A percentile compares a stretch with the other conserved stretches of the same genome.
These are phyloP conservation scores for Rhynchophorus ferrugineus DNA, from an alignment of 1,140 invertebrate species.

Conservation along the genomic window DNA sequence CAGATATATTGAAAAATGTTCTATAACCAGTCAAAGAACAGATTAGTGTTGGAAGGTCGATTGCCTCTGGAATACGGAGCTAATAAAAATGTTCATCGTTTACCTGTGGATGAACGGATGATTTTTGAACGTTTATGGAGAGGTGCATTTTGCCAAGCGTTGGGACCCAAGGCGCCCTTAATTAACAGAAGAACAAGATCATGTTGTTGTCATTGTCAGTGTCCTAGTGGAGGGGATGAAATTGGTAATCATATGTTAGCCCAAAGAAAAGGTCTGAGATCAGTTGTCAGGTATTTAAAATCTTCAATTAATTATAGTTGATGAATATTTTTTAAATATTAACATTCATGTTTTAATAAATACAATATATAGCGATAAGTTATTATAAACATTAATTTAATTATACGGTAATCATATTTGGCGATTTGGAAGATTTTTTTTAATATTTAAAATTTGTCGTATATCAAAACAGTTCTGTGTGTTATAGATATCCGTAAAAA, in stretches of 20 bases:
- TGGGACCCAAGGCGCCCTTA: slow-evolving; percentile 36
- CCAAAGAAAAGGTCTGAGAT: slow-evolving; percentile 48
- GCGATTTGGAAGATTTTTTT: no score
- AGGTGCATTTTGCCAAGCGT: slow-evolving; percentile 47
- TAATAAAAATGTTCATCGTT: slow-evolving; percentile 24
- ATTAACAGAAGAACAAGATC: slow-evolving; percentile 26
- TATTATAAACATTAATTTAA: no score
- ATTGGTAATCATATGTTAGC: slow-evolving; percentile 9
- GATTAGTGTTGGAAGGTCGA: slow-evolving; percentile 10
- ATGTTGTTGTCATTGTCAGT: slow-evolving; percentile 43
- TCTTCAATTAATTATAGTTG: no score
- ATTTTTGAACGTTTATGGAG: slow-evolving; percentile 57
- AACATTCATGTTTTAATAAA: no score
- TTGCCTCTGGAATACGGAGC: slow-evolving; percentile 3
- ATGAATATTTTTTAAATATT: no score
- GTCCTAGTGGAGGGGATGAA: slow-evolving; percentile 15
- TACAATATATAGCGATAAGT: no score
- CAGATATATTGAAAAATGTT: slow-evolving; percentile 5
- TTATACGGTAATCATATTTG: no score
- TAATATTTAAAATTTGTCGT: no score
- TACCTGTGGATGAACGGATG: slow-evolving; percentile 47
- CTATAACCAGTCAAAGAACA: slow-evolving; percentile 11
- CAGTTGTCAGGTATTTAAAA: slow-evolving; percentile 51
- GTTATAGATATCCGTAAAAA: no score
- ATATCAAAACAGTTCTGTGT: no score